phyloP scores from a whole-genome alignment of 2,797 vertebrate species.

The Myioborus miniatus region DNA sequence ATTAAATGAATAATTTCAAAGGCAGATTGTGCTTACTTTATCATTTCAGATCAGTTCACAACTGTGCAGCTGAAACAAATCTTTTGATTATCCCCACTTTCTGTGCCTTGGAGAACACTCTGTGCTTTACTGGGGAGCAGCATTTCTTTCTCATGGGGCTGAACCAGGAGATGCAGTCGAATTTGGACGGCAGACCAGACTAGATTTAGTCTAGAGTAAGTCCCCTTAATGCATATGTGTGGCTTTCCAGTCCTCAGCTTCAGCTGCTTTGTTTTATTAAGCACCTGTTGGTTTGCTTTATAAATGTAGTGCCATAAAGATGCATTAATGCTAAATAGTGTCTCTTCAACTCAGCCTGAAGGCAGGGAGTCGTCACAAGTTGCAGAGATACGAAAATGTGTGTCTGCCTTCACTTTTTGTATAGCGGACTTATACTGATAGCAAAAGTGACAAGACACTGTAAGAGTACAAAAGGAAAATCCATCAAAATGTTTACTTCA shows the following conservation, averaged over 20 bases:
- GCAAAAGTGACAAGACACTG: background rate
- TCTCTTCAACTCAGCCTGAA: background rate
- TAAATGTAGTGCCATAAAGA: background rate
- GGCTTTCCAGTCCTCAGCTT: background rate
- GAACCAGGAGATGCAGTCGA: background rate
- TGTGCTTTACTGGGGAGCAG: background rate
- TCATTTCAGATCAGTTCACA: background rate
- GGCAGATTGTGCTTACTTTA: background rate
- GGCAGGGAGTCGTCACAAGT: background rate
- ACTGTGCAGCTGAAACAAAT: background rate
- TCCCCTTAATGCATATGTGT: too few relatives aligned
- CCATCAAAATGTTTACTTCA: conserved; percentile 8
- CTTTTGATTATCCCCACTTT: background rate
- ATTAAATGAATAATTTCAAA: background rate
- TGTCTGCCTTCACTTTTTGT: background rate
- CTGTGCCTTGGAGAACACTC: background rate
- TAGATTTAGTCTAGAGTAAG: background rate
- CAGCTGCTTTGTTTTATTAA: background rate
- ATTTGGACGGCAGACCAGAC: background rate
- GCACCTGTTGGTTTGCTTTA: background rate
- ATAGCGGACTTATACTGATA: background rate
- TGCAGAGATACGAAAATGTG: background rate
- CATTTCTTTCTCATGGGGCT: background rate
- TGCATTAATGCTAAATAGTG: background rate
- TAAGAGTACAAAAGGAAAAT: background rate